Conservation (phyloP, 92 coral and sea anemone genomes). For the Phenganax stokvisi region DNA sequence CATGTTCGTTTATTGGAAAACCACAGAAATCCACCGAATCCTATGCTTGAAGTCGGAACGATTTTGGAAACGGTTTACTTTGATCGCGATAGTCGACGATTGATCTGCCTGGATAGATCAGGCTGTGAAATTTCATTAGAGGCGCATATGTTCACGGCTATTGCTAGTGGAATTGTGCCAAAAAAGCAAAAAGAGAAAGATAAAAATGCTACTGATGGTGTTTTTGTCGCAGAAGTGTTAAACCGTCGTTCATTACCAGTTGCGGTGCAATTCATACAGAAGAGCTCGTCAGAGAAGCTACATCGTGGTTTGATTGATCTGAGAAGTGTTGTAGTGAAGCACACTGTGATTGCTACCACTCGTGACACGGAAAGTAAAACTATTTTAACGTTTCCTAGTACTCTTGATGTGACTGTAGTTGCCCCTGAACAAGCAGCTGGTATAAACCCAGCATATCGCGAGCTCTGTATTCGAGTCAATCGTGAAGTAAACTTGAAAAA, state of each 20-base stretch:
- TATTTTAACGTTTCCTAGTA: conserved; percentile 75
- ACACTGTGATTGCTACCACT: conserved; percentile 74
- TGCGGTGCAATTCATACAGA: conserved; percentile 23
- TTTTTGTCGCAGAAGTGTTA: no score
- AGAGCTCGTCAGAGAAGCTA: conserved; percentile 50
- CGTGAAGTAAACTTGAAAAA: conserved; percentile 66
- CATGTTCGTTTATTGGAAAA: background rate
- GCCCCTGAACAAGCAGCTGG: conserved; percentile 66
- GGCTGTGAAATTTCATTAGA: conserved; percentile 10
- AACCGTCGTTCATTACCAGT: no score
- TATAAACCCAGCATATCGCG: conserved; percentile 71
- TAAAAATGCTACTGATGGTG: background rate
- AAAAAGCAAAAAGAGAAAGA: background rate
- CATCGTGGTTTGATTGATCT: conserved; percentile 63
- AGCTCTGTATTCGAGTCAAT: conserved; percentile 69
- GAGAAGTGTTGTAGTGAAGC: conserved; percentile 57
- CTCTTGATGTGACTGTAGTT: conserved; percentile 66
- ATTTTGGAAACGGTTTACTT: background rate
- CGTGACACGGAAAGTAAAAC: conserved; percentile 57
- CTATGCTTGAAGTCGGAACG: background rate
- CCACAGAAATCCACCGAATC: background rate
- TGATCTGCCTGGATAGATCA: background rate
- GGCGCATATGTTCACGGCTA: conserved; percentile 17
- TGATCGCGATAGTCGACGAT: background rate
- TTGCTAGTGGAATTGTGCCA: conserved; percentile 5